These are phyloP conservation scores for Crenuchus spilurus DNA, from an alignment of 2,797 vertebrate species.

Conservation along the genomic window DNA sequence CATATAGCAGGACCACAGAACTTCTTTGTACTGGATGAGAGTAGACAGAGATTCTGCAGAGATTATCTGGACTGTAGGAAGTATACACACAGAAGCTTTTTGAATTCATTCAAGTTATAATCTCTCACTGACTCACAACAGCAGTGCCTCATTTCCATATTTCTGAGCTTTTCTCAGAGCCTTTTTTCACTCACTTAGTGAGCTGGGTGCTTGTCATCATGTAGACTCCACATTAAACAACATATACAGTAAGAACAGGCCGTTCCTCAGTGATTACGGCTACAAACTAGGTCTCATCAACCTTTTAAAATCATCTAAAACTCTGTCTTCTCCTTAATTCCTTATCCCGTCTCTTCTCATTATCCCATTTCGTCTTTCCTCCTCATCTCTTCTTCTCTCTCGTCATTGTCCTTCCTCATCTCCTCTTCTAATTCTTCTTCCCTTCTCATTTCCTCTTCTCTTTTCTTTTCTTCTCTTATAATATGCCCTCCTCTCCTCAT, in stretches of 20 bases:
- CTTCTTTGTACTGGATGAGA: conserved; percentile 20
- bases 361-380: neutral
- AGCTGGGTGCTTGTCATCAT: neutral
- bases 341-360: neutral
- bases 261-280: neutral
- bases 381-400: neutral
- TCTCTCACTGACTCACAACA: neutral
- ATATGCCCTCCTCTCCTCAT: neutral
- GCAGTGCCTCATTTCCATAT: neutral
- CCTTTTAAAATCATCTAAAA: neutral
- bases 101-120: conserved; percentile 9
- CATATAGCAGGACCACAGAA: conserved; percentile 11
- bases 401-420: neutral
- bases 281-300: neutral
- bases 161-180: neutral
- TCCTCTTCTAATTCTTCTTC: neutral
- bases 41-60: neutral
- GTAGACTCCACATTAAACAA: no score
- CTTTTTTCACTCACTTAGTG: neutral
- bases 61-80: conserved; percentile 2
- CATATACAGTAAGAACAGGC: neutral
- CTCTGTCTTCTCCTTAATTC: neutral
- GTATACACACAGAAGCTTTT: neutral
- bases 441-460: neutral
- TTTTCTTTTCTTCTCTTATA: neutral